phyloP scores from a whole-genome alignment of 2,113 vertebrate genomes.

The Archilochus colubris region DNA sequence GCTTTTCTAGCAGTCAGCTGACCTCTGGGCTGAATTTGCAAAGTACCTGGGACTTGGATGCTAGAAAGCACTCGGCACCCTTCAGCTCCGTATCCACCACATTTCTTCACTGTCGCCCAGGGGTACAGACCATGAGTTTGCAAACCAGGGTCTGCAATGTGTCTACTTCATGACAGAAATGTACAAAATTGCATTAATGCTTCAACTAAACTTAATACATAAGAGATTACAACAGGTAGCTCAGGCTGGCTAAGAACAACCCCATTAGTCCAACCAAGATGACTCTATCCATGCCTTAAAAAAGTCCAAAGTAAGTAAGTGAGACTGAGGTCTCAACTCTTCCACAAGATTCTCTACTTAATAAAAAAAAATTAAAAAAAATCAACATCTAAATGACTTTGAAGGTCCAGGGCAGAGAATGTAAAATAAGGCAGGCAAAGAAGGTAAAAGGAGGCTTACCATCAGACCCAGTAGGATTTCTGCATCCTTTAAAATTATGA shows the following conservation, averaged over 20 bases:
- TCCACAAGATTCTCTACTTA: neutral
- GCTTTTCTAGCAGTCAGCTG: neutral
- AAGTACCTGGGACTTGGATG: fast-evolving
- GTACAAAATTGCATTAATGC: neutral
- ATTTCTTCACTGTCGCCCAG: neutral
- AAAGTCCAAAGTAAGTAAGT: neutral
- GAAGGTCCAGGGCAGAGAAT: neutral
- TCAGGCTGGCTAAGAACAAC: neutral
- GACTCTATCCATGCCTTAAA: neutral
- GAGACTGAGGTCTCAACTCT: neutral
- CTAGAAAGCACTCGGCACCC: neutral
- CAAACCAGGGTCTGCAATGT: neutral
- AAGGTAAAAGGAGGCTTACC: neutral
- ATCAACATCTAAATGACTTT: neutral
- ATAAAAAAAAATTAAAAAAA: neutral
- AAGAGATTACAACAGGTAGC: neutral
- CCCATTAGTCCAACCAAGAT: neutral
- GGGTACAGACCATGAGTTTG: neutral
- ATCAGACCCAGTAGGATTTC: neutral
- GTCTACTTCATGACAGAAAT: neutral
- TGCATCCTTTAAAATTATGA: neutral
- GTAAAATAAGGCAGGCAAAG: neutral
- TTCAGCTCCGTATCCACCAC: neutral
- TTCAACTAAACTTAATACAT: neutral
- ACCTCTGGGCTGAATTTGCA: neutral